phyloP scores from a whole-genome alignment of 2,113 vertebrate genomes.

The Ailuropoda melanoleuca region DNA sequence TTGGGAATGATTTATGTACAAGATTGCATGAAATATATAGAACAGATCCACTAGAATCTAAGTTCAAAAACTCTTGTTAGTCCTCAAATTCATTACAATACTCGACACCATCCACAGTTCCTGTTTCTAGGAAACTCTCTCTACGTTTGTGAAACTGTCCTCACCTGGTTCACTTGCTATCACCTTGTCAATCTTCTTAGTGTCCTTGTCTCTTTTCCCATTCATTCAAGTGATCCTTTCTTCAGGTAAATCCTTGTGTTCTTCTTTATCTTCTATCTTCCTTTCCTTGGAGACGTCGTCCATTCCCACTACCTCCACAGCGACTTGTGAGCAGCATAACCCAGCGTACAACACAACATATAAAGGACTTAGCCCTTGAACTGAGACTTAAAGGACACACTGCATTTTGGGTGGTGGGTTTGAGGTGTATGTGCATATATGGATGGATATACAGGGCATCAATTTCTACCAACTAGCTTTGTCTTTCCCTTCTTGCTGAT shows the following conservation, averaged over 20 bases:
- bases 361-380: neutral
- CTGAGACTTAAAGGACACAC: neutral
- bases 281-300: neutral
- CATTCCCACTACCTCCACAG: neutral
- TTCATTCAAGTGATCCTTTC: neutral
- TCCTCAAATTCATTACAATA: neutral
- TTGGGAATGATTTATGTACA: neutral
- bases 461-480: neutral
- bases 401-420: neutral
- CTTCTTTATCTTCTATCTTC: neutral
- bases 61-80: neutral
- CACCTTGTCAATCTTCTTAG: no score
- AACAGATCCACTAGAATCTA: neutral
- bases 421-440: no score
- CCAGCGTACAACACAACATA: neutral
- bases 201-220: neutral
- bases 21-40: neutral
- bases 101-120: accelerated
- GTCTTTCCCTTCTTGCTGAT: neutral
- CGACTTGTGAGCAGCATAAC: neutral
- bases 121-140: neutral
- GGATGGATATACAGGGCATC: no score
- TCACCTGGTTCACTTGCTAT: neutral
- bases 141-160: neutral
- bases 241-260: neutral